Percentiles rank a stretch among this genome's conserved stretches.
Evolutionary conservation across 1,140 invertebrate genomes (phyloP).

Genomic region (Trinorchestia longiramus): DNA sequence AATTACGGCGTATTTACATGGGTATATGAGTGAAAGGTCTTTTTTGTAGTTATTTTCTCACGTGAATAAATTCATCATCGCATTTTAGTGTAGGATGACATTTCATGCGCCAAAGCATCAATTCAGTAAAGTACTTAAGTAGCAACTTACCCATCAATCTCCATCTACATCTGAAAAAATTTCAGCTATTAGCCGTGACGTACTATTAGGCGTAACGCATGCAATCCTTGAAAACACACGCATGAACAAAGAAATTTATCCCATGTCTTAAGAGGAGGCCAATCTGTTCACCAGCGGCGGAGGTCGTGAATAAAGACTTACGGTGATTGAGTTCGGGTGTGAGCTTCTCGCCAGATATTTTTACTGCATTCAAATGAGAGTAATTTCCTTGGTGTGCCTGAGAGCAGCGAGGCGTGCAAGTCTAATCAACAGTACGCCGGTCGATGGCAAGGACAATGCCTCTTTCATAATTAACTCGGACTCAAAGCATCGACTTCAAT

Average conservation of each 20-base stretch:
- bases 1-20: neutral
- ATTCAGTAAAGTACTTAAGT: no score
- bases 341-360: neutral
- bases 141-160: no score
- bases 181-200: no score
- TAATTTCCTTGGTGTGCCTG: conserved; percentile 23
- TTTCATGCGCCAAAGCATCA: no score
- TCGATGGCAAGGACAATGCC: conserved; percentile 28
- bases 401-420: neutral
- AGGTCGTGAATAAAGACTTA: conserved; percentile 43
- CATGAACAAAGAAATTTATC: neutral
- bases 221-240: neutral
- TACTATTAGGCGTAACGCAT: neutral
- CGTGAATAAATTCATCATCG: no score
- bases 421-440: conserved; percentile 26
- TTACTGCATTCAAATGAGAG: conserved; percentile 31
- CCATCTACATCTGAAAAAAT: no score
- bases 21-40: no score
- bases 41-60: no score
- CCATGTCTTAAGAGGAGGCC: neutral
- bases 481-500: conserved; percentile 5
- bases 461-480: conserved; percentile 26
- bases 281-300: neutral
- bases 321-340: conserved; percentile 23
- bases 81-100: no score